A percentile compares a stretch with the other conserved stretches of the same genome.
Conservation (phyloP, 2,797 vertebrate species). For the Pangasius macronema region DNA sequence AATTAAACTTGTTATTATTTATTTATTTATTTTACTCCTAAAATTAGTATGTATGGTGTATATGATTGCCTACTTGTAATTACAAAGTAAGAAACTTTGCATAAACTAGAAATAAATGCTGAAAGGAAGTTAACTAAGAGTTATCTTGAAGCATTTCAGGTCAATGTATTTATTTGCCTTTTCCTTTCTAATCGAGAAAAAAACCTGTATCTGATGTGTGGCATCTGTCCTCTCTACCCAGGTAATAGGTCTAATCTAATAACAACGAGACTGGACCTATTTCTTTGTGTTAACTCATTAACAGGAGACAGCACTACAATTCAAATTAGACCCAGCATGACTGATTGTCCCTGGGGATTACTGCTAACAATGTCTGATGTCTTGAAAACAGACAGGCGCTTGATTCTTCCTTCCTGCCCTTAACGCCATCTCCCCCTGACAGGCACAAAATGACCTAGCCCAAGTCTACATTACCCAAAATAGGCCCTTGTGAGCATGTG, state of each 20-base stretch:
- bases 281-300: slow-evolving; percentile 28
- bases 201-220: too few species aligned
- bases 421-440: slow-evolving; percentile 23
- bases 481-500: slow-evolving; percentile 21
- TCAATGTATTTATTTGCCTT: neutral
- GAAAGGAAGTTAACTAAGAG: neutral
- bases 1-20: neutral
- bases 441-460: neutral
- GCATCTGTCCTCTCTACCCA: neutral
- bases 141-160: neutral
- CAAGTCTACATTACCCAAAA: slow-evolving; percentile 35
- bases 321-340: slow-evolving; percentile 34
- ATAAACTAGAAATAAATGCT: neutral
- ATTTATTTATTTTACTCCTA: neutral
- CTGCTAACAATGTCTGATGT: slow-evolving; percentile 25
- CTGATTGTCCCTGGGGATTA: neutral
- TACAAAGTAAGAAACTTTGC: neutral
- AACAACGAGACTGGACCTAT: slow-evolving; percentile 9
- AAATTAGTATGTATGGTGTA: neutral
- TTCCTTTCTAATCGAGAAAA: neutral
- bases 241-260: slow-evolving; percentile 27
- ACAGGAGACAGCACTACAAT: slow-evolving; percentile 11
- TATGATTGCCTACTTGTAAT: neutral
- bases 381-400: slow-evolving; percentile 31
- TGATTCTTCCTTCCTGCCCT: slow-evolving; percentile 36